Evolutionary conservation across 1,140 invertebrate species (phyloP), one percentile per base, ranked within the genome.

Genomic region (Pseudomyrmex concolor): DNA sequence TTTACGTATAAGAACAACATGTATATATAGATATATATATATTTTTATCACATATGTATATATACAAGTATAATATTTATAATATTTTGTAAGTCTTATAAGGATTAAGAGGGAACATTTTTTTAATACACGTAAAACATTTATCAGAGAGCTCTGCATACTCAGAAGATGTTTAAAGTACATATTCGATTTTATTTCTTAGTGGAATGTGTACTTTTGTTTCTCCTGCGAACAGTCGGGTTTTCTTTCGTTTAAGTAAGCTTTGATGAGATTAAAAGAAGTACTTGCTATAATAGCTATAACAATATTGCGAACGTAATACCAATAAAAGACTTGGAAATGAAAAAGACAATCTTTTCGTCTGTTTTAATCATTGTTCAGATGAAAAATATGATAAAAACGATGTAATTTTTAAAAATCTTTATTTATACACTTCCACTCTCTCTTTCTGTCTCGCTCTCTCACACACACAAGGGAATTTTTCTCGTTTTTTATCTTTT

Each of bases 51-150:
- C 88, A 89, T 88, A 89, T 89, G 84, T 89, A 89, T 89, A 89
- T 89, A 89, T 87, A 89, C 88, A 89, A 87, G 87, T 89, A 86
- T 89, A 89, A 89, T 89, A 89, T 88, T 87, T 88, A 89, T 89
- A 84, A 86, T 86, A 89, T 89, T 89, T 89, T 89, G 87, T 84
- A 89, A 89, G 88, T 89, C 88, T 89, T 89, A 89, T 83, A 89
- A 89, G 87, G 88, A 89, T 89, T 89, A 89, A 89, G 89, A 89
- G 88, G 88, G 88, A 89, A 89, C 88, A 89, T 89, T 89, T 34
- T 34, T 34, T 89, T 89, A 89, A 89, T 89, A 89, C 88, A 89
- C 88, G 84, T 89, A 89, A 89, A 89, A 89, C 88, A 89, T 86
- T 89, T 88, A 89, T 89, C 88, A 82, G 34, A 34, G 34, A 34